A percentile compares a stretch with the other conserved stretches of the same genome.
Evolutionary conservation across 1,140 invertebrate genomes (phyloP).

Genomic region (Andrena cerasifolii): DNA sequence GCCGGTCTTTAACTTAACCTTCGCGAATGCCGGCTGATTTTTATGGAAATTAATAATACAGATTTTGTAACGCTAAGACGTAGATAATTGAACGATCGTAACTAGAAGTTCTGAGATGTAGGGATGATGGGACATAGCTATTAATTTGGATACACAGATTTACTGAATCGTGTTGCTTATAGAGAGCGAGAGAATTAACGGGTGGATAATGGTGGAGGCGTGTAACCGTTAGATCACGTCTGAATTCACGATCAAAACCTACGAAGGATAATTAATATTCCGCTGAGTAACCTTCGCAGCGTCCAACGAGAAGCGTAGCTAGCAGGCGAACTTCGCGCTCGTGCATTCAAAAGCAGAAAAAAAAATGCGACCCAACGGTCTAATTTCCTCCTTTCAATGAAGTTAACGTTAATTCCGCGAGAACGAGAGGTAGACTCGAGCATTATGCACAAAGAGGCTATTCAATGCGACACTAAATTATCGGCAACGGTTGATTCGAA

Average conservation of each 20-base stretch:
- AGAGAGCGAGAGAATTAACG: background rate
- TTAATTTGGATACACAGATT: too few species aligned
- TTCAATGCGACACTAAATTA: background rate
- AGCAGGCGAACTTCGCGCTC: background rate
- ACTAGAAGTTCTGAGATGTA: too few species aligned
- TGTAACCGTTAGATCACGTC: slow-evolving; percentile 16
- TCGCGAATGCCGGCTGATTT: too few species aligned
- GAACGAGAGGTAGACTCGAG: background rate
- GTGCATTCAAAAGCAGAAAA: background rate
- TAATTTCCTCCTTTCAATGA: background rate
- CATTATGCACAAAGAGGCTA: too few species aligned
- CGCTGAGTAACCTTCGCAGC: slow-evolving; percentile 2
- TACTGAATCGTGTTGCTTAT: too few species aligned
- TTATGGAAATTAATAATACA: too few species aligned
- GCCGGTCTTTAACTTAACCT: too few species aligned
- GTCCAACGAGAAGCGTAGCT: slow-evolving; percentile 8
- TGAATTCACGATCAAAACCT: slow-evolving; percentile 22
- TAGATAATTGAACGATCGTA: too few species aligned
- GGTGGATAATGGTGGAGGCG: background rate
- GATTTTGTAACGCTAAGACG: too few species aligned
- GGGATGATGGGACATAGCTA: too few species aligned
- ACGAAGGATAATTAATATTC: slow-evolving; percentile 32
- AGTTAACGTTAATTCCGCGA: background rate
- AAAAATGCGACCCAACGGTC: background rate
- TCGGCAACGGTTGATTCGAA: background rate